A percentile compares a stretch with the other conserved stretches of the same genome.
These are phyloP conservation scores for Muscina levida DNA, from an alignment of 2,888 invertebrate species.

Conservation along the genomic window DNA sequence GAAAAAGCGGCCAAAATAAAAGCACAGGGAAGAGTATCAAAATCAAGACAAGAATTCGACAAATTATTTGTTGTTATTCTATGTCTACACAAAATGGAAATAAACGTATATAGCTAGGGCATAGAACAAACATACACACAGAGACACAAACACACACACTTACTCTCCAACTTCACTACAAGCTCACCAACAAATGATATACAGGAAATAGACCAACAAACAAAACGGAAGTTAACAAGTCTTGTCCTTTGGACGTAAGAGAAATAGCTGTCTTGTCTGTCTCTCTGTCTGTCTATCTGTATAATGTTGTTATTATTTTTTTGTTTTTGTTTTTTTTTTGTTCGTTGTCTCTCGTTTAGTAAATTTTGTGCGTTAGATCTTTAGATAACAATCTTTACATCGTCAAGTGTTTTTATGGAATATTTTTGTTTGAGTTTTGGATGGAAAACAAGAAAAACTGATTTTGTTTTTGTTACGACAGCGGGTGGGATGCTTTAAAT, in stretches of 20 bases:
- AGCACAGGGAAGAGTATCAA: not conserved
- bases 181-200: slow-evolving; percentile 48
- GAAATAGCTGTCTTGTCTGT: slow-evolving; percentile 15
- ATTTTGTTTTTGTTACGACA: no score
- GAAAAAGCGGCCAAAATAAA: not conserved
- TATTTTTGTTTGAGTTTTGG: no score
- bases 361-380: not conserved
- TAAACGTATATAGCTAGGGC: not conserved
- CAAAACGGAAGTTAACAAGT: slow-evolving; percentile 48
- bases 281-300: slow-evolving; percentile 1
- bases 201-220: slow-evolving; percentile 46
- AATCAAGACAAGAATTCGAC: slow-evolving; percentile 36
- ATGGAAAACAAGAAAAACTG: no score
- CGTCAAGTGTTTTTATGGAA: no score
- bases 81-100: no score
- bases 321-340: not conserved
- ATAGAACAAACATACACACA: slow-evolving; percentile 17
- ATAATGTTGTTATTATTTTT: not conserved
- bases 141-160: slow-evolving; percentile 19
- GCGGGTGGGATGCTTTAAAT: no score
- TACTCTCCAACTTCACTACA: not conserved
- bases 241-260: slow-evolving; percentile 6
- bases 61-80: slow-evolving; percentile 19
- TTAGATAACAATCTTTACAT: not conserved
- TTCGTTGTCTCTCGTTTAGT: no score